Base-by-base conservation (phyloP, 2,113 vertebrate species). In the Eupsittula cactorum region DNA sequence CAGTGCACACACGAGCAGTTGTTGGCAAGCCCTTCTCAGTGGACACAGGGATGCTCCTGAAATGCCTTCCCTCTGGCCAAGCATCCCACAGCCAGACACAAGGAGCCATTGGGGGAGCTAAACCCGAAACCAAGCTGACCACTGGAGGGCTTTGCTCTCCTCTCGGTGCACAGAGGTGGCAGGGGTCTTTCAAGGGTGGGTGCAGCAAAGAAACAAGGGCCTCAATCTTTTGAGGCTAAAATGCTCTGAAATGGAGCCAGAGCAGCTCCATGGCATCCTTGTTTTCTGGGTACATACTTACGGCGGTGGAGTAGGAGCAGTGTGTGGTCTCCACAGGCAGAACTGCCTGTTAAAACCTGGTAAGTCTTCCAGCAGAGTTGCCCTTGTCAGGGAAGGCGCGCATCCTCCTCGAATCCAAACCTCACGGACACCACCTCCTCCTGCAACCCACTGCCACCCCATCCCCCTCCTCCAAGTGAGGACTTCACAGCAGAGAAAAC, bases 81-180 rank as follows among this genome's bases (percentile, higher is more conserved):
- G n/a, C n/a, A 12, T 50, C 24, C 64, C 0, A 1, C 4, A 1
- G 47, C 73, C 25, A 5, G 2, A 74, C 84, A 86, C 76, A 60
- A 60, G 63, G 63, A 88, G 55, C 67, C 87, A 50, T 13, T 63
- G 86, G 93, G 78, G 73, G 69, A 68, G 53, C 63, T 33, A 57
- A 77, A 53, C 69, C 70, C 1, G 0, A 86, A 77, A 37, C 7
- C 31, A 6, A 64, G 63, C 80, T 53, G 69, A 7, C 37, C 5
- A 4, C 41, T 11, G 4, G 0, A 86, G 70, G 57, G 76, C 69
- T 70, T 53, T 5, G 46, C 63, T 63, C 46, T 44, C 52, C 10
- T 60, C 82, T 27, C 7, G 0, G 60, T 3, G 10, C 1, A 15
- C 35, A 55, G 78, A 50, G 59, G n/a, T 9, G 1, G n/a, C 3